Base-by-base conservation (phyloP, 2,888 invertebrate genomes). In the Lasioglossum leucozonium region DNA sequence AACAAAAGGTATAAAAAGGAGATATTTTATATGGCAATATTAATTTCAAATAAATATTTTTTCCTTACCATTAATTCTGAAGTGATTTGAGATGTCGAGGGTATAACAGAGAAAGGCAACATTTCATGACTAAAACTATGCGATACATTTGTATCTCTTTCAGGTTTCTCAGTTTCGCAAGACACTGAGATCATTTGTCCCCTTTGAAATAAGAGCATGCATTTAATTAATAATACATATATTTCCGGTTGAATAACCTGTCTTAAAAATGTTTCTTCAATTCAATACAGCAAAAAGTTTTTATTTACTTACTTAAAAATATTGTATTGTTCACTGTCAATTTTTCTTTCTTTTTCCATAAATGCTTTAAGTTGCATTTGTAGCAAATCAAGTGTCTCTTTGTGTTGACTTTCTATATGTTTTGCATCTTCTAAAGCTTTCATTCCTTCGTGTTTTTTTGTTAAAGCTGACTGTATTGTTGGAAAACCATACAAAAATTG, bases 391-490 rank as follows among this genome's bases (percentile, higher is more conserved):
- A 93, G 82, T 82, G 92, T 92, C 81, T 93, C 91, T 79, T 93
- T 93, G 69, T 93, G 92, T 5, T 91, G 91, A 86, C 92, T 91
- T 88, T 95, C 93, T 11, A 95, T 89, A 47, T 91, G 87, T 76
- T 85, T 93, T 77, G 93, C 94, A 81, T 93, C 92, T 86, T 90
- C 92, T 58, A 95, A 84, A 47, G 94, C 93, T 86, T 86, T 89
- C 5, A 93, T 67, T 51, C 94, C 94, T 90, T 95, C 94, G 11
- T 94, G 93, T 40, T 91, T 92, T 89, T 93, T 95, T 18, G 75
- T 75, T 76, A 94, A 44, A 47, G 94, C 92, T 42, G 93, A 91
- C 94, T 94, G 58, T 40, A 77, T 51, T 72, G 80, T 72, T 37
- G 8, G 37, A 42, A 80, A 75, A 81, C 37, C 51, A 55, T n/a